A percentile compares a stretch with the other conserved stretches of the same genome.
These are phyloP conservation scores for Siderastrea siderea DNA, from an alignment of 92 coral and sea anemone genomes.

Conservation along the genomic window DNA sequence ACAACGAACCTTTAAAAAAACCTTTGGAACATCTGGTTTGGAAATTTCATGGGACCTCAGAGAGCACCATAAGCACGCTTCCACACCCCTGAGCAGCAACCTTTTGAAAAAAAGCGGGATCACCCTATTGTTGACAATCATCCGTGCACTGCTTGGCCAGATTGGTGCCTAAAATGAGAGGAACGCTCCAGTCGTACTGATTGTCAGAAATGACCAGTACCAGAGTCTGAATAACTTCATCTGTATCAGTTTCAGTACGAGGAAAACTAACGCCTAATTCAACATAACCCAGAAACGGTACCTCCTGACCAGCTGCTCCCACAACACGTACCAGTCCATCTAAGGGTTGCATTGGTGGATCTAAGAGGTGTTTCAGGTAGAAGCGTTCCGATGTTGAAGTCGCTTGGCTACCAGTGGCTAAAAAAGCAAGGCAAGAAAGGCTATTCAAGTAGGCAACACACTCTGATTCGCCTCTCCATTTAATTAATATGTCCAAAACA, in stretches of 20 bases:
- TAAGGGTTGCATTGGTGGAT: conserved; percentile 29
- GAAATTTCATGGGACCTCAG: no score
- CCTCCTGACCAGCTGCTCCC: conserved; percentile 65
- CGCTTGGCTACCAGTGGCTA: conserved; percentile 72
- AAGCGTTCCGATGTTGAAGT: conserved; percentile 49
- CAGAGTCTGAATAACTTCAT: background rate
- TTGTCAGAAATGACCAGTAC: conserved; percentile 62
- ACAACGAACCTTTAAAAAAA: no score
- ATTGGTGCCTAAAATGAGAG: conserved; percentile 56
- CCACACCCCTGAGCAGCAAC: no score
- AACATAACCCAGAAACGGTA: conserved; percentile 60
- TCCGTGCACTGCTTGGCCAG: conserved; percentile 41
- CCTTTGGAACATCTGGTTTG: no score
- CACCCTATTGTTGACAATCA: no score
- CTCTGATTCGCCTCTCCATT: conserved; percentile 65
- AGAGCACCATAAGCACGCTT: no score
- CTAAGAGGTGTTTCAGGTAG: conserved; percentile 20
- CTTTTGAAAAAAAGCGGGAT: no score
- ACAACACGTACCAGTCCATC: conserved; percentile 27
- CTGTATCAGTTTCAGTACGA: conserved; percentile 23
- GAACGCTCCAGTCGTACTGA: conserved; percentile 42
- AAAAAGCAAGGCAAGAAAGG: conserved; percentile 34
- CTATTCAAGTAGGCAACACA: conserved; percentile 51
- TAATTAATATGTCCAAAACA: conserved; percentile 25
- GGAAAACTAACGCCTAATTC: conserved; percentile 33